phyloP scores from a whole-genome alignment of 2,113 vertebrate species.

The Prunella himalayana region DNA sequence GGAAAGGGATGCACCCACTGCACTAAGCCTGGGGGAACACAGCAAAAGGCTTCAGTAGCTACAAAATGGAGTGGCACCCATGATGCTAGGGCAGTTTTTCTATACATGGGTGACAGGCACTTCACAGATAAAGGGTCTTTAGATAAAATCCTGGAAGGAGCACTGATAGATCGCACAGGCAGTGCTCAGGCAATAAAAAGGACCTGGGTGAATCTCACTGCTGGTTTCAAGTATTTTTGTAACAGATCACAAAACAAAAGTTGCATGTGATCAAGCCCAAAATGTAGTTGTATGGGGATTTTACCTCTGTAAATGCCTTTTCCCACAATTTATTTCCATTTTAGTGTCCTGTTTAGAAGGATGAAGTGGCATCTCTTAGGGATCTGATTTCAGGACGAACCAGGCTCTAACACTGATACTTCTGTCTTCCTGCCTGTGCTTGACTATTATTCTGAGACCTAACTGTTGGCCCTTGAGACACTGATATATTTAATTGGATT shows the following conservation, averaged over 20 bases:
- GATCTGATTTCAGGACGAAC: neutral
- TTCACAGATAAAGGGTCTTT: neutral
- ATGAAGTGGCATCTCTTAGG: neutral
- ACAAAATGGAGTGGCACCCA: neutral
- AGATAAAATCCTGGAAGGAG: neutral
- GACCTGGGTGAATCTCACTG: neutral
- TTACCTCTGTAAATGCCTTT: neutral
- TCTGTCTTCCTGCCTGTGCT: neutral
- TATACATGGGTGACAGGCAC: neutral
- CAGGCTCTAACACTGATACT: neutral
- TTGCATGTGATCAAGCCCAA: neutral
- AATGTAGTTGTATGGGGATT: too few species aligned
- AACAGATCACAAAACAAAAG: neutral
- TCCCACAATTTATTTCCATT: neutral
- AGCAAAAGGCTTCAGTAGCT: neutral
- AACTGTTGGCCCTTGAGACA: neutral
- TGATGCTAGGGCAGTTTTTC: neutral
- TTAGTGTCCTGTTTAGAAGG: neutral
- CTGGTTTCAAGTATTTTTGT: neutral
- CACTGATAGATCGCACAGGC: neutral
- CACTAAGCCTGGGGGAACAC: neutral
- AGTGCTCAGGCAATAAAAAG: neutral
- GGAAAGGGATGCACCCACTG: neutral
- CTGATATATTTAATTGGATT: conserved; percentile 14
- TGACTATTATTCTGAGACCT: neutral